These are phyloP conservation scores for Verasper variegatus DNA, from an alignment of 2,113 vertebrate species.

Conservation along the genomic window DNA sequence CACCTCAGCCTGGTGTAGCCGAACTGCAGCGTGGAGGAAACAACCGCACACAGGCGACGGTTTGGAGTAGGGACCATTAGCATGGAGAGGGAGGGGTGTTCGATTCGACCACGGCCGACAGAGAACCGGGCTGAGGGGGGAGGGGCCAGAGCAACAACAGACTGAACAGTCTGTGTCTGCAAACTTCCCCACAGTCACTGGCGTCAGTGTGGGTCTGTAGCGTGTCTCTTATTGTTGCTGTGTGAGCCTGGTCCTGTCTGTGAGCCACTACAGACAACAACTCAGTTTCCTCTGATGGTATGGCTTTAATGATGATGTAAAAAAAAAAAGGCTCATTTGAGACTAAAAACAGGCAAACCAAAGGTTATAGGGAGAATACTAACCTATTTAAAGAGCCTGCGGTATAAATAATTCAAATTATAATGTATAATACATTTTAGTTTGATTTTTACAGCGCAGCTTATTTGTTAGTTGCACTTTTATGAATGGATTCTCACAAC, in stretches of 20 bases:
- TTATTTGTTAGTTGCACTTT: not conserved
- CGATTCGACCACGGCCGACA: constrained; percentile 14
- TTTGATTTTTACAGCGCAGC: no score
- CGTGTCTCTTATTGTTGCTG: not conserved
- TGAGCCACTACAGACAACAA: not conserved
- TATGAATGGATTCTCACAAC: not conserved
- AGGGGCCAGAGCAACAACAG: constrained; percentile 48
- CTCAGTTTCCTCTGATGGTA: not conserved
- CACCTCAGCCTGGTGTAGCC: constrained; percentile 17
- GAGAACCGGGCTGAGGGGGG: constrained; percentile 35
- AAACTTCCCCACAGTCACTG: constrained; percentile 9
- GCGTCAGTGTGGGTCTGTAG: not conserved
- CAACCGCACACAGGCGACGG: constrained; percentile 32
- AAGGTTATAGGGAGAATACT: not conserved
- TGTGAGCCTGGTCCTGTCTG: not conserved
- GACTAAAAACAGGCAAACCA: not conserved
- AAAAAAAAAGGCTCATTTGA: not conserved
- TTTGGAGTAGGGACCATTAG: constrained; percentile 47
- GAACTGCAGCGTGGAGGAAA: constrained; percentile 33
- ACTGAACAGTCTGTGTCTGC: constrained; percentile 2
- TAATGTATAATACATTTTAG: not conserved
- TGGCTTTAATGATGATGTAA: not conserved
- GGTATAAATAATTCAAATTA: not conserved
- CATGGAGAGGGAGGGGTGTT: constrained; percentile 35
- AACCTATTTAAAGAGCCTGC: not conserved